Evolutionary conservation across 2,113 vertebrate species (phyloP), one percentile per base, ranked within the genome.

Genomic region (Polyodon spathula): DNA sequence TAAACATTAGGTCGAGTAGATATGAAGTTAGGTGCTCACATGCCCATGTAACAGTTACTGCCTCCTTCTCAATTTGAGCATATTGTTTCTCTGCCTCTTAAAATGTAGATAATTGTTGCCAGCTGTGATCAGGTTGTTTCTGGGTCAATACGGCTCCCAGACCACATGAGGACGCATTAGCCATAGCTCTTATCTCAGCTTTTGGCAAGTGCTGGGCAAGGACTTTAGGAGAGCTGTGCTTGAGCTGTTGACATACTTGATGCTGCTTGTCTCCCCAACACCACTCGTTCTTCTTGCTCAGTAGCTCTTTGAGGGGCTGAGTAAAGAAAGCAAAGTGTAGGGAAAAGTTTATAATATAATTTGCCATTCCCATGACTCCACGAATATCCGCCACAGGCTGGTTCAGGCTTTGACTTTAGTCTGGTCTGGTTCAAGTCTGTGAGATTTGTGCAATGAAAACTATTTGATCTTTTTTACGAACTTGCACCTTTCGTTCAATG

Each of bases 301-400:
- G 39, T 41, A 66, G 43, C 12, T 66, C 53, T 41, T 50, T 61
- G n/a, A 66, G 17, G 7, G 40, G 52, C 16, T 9, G 11, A 8
- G 60, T 63, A 44, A 43, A 57, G 2, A 48, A 58, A 12, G 64
- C 53, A 8, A 63, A n/a, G 9, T 62, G 61, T 12, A 60, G 65
- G 9, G 44, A 15, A 64, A 65, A 63, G 16, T 55, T 67, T 1
- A 46, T 51, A 4, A 65, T 16, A 56, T 64, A 67, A 10, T 60
- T 63, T 17, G 57, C 65, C 63, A 65, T 73, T 0, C 68, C 63
- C 54, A 73, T 60, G 2, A 65, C 17, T 63, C 61, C 58, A 6
- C 17, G 58, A 46, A 63, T 54, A 44, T 40, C 65, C 46, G 54
- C 61, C 5, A 52, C 44, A 1, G 11, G 60, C 60, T 46, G 57